These are phyloP conservation scores for Calameuta filiformis DNA, from an alignment of 2,888 invertebrate genomes.

Conservation along the genomic window DNA sequence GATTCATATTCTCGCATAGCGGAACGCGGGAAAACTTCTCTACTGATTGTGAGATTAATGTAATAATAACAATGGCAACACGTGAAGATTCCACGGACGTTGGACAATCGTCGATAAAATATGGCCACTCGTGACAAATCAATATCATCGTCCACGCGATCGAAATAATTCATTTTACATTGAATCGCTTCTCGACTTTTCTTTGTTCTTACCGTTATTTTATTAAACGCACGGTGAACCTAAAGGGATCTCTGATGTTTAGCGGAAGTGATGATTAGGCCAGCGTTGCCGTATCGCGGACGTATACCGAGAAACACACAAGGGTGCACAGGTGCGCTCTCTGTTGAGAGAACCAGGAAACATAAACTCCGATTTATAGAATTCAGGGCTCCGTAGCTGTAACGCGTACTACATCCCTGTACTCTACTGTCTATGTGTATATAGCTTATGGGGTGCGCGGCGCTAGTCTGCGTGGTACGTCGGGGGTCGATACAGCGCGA, in stretches of 20 bases:
- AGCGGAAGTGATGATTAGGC: background rate
- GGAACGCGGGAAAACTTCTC: background rate
- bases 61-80: background rate
- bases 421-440: conserved; percentile 10
- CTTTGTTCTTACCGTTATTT: background rate
- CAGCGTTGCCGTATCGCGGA: background rate
- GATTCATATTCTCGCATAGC: background rate
- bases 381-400: background rate
- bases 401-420: background rate
- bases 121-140: too few relatives aligned
- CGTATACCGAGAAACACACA: background rate
- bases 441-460: conserved; percentile 35
- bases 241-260: background rate
- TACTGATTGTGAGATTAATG: background rate
- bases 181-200: background rate
- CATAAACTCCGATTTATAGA: background rate
- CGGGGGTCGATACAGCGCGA: conserved; percentile 46
- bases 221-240: background rate
- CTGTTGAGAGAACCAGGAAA: background rate
- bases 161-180: background rate
- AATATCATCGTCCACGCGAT: background rate
- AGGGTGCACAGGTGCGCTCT: background rate
- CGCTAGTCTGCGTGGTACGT: conserved; percentile 44
- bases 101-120: background rate
- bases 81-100: background rate